phyloP scores from a whole-genome alignment of 2,888 invertebrate species.

The Automeris io region DNA sequence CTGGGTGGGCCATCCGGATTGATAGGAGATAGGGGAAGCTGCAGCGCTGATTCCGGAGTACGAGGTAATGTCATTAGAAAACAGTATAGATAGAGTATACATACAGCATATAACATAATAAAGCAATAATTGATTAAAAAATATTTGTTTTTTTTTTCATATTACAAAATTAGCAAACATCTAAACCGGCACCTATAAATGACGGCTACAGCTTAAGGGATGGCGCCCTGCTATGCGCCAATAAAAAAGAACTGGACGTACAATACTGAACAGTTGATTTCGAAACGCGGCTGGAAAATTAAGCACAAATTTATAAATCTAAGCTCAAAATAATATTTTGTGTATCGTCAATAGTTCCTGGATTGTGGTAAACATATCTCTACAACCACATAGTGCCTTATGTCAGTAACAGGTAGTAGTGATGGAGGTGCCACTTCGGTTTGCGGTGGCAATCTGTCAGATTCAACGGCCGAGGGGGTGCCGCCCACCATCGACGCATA shows the following conservation, averaged over 20 bases:
- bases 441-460: conserved; percentile 88
- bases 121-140: no score
- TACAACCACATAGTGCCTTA: not conserved
- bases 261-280: no score
- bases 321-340: no score
- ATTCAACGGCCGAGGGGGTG: conserved; percentile 86
- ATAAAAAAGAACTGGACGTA: no score
- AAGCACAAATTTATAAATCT: no score
- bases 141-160: no score
- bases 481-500: conserved; percentile 81
- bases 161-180: no score
- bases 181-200: no score
- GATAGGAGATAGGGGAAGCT: conserved; percentile 85
- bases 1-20: conserved; percentile 70
- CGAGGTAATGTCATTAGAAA: conserved; percentile 66
- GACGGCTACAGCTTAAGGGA: no score
- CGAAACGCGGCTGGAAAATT: no score
- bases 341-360: not conserved
- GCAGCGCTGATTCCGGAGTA: conserved; percentile 91
- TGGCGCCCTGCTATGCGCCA: no score
- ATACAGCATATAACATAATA: no score
- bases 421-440: conserved; percentile 89
- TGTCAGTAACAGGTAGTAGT: conserved; percentile 79
- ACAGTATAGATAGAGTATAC: conserved; percentile 2
- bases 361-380: not conserved